Evolutionary conservation across 2,888 invertebrate species (phyloP).

Genomic region (Xestia ashworthii): DNA sequence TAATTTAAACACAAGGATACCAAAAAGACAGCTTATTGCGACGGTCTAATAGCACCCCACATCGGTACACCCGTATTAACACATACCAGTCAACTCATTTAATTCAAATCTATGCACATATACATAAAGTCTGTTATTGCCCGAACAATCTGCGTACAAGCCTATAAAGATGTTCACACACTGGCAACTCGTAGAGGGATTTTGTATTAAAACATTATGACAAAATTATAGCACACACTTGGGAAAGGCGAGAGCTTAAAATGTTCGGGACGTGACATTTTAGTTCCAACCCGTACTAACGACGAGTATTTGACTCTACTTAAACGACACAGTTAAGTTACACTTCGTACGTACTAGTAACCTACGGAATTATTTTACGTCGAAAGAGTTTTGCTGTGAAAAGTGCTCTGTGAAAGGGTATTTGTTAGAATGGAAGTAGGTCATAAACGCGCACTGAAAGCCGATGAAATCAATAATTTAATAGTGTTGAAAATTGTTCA

Average conservation of each 20-base stretch:
- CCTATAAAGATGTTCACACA: conserved; percentile 69
- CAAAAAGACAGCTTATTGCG: conserved; percentile 26
- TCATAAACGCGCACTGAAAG: not conserved
- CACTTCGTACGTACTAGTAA: conserved; percentile 50
- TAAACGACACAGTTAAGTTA: conserved; percentile 64
- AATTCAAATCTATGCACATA: conserved; percentile 57
- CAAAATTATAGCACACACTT: conserved; percentile 77
- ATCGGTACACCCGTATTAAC: conserved; percentile 17
- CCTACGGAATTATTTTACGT: conserved; percentile 55
- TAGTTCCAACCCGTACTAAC: conserved; percentile 78
- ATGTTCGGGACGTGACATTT: conserved; percentile 82
- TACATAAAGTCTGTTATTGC: conserved; percentile 60
- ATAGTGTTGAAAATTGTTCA: not conserved
- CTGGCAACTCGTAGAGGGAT: conserved; percentile 69
- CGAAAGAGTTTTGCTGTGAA: conserved; percentile 41
- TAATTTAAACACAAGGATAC: conserved; percentile 11
- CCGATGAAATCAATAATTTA: not conserved
- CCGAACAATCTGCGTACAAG: conserved; percentile 52
- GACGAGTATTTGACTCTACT: conserved; percentile 75
- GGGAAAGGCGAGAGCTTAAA: conserved; percentile 73
- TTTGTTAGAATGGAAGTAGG: conserved; percentile 7
- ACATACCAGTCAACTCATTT: conserved; percentile 36
- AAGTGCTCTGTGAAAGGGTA: conserved; percentile 22
- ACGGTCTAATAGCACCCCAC: conserved; percentile 20
- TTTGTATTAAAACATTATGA: conserved; percentile 79